These are phyloP conservation scores for Lumbricus terrestris DNA, from an alignment of 2,888 invertebrate species.

Conservation along the genomic window DNA sequence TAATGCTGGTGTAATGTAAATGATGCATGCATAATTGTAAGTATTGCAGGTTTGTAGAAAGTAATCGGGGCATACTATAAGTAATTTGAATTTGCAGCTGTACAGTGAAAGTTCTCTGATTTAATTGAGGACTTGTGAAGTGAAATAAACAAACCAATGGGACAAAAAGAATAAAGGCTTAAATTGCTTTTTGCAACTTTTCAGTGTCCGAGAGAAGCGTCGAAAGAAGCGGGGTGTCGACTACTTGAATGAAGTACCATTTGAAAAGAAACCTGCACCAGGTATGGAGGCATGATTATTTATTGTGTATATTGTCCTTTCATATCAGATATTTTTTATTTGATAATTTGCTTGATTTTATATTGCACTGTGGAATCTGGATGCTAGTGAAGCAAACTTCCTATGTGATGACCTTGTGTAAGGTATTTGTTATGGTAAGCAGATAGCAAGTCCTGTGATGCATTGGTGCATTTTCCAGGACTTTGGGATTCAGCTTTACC, in stretches of 20 bases:
- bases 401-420: neutral
- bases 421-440: neutral
- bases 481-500: neutral
- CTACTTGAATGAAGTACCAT: conserved; percentile 95
- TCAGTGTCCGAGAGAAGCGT: conserved; percentile 45
- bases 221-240: conserved; percentile 80
- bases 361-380: neutral
- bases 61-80: conserved; percentile 21
- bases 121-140: too few species aligned
- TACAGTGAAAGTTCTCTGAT: too few species aligned
- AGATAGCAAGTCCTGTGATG: neutral
- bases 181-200: conserved; percentile 14
- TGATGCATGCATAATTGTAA: neutral
- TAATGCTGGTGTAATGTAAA: neutral
- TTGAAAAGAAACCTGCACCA: conserved; percentile 86
- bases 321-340: neutral
- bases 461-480: neutral
- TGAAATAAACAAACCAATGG: too few species aligned
- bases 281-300: conserved; percentile 40
- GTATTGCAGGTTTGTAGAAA: neutral
- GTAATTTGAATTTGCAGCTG: conserved; percentile 45
- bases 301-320: neutral
- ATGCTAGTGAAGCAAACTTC: neutral
- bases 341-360: neutral
- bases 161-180: neutral